Evolutionary conservation across 2,113 vertebrate genomes (phyloP).

Genomic region (Aramus guarauna): DNA sequence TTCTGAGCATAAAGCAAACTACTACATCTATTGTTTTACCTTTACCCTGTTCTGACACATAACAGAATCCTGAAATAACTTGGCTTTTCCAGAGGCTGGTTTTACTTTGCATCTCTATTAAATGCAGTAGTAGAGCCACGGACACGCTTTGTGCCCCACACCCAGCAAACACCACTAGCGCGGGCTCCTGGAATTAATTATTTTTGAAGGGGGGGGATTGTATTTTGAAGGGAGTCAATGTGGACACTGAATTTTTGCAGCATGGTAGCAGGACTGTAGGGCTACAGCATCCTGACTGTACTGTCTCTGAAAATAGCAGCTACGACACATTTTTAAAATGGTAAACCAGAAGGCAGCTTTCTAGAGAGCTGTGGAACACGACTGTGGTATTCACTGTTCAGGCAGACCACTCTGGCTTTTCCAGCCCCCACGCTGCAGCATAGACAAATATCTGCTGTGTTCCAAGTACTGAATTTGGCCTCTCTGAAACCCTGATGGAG

Average conservation of each 20-base stretch:
- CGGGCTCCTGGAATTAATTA: neutral
- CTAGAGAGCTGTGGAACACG: constrained; percentile 9
- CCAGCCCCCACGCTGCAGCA: constrained; percentile 21
- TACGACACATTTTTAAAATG: constrained; percentile 6
- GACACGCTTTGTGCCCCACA: neutral
- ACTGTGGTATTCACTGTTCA: constrained; percentile 12
- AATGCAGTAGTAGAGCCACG: neutral
- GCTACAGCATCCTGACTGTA: neutral
- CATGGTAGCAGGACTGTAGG: neutral
- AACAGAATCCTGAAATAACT: neutral
- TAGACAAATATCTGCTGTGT: neutral
- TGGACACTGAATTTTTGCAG: neutral
- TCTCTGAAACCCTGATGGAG: neutral
- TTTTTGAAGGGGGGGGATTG: neutral
- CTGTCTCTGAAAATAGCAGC: constrained; percentile 49
- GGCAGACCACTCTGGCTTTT: neutral
- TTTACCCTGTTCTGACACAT: neutral
- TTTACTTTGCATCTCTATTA: neutral
- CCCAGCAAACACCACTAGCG: accelerated
- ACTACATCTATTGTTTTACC: neutral
- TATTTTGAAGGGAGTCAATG: neutral
- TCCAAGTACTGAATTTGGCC: neutral
- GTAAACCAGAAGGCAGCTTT: constrained; percentile 41
- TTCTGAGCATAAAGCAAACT: neutral
- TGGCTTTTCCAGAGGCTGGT: neutral